phyloP scores from a whole-genome alignment of 2,888 invertebrate genomes.

The Carcina quercana region DNA sequence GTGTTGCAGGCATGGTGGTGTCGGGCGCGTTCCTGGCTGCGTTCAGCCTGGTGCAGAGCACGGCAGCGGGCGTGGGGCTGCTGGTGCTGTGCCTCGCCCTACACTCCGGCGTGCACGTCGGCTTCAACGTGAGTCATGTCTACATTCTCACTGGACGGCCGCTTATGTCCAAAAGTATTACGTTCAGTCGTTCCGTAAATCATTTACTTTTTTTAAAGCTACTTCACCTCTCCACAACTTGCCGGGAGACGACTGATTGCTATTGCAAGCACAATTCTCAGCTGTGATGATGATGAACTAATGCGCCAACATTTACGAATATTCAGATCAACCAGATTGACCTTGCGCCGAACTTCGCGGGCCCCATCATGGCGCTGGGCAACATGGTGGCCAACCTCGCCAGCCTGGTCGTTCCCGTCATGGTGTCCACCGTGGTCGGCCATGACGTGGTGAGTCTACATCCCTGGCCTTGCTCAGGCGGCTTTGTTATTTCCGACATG shows the following conservation, averaged over 20 bases:
- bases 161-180: too few species aligned
- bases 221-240: too few species aligned
- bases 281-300: too few species aligned
- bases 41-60: conserved; percentile 51
- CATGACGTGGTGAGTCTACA: conserved; percentile 52
- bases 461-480: too few species aligned
- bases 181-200: too few species aligned
- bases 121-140: conserved; percentile 72
- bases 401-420: conserved; percentile 80
- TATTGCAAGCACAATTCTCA: too few species aligned
- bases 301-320: too few species aligned
- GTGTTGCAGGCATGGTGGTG: conserved; percentile 36
- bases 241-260: too few species aligned
- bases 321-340: conserved; percentile 83
- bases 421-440: conserved; percentile 78
- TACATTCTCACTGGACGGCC: not conserved
- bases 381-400: conserved; percentile 82
- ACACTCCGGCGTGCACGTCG: conserved; percentile 77
- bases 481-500: too few species aligned
- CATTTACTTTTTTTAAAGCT: too few species aligned
- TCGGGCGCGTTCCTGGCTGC: conserved; percentile 56
- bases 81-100: conserved; percentile 73
- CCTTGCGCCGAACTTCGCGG: conserved; percentile 85
- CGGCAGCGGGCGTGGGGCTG: conserved; percentile 58
- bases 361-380: conserved; percentile 85